phyloP scores from a whole-genome alignment of 2,888 invertebrate genomes.

The Orchestes rusci region DNA sequence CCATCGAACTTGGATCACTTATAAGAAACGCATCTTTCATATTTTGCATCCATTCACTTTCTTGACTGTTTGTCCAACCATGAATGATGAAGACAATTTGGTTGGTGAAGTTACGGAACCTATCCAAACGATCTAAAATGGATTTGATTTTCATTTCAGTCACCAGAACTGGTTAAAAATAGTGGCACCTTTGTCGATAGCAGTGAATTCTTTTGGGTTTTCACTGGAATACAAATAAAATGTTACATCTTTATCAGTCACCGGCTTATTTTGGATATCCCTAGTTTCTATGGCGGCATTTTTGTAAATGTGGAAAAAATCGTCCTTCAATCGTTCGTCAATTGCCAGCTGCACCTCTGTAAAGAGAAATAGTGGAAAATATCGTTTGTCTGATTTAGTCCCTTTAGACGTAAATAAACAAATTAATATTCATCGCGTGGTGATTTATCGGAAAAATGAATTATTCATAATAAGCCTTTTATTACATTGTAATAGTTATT shows the following conservation, averaged over 20 bases:
- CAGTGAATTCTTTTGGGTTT: constrained; percentile 26
- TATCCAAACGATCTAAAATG: constrained; percentile 22
- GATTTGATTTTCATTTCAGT: no score
- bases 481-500: no score
- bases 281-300: constrained; percentile 29
- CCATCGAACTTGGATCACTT: constrained; percentile 25
- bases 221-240: constrained; percentile 29
- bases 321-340: constrained; percentile 25
- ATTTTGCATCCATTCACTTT: constrained; percentile 30
- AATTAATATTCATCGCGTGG: no score
- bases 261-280: constrained; percentile 27
- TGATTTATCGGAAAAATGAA: no score
- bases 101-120: constrained; percentile 21
- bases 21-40: constrained; percentile 33
- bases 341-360: constrained; percentile 17
- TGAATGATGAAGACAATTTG: constrained; percentile 33
- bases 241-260: constrained; percentile 29
- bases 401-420: no score
- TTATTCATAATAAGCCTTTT: no score
- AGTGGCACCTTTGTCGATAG: constrained; percentile 25
- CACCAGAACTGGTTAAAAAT: no score
- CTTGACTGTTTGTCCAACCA: constrained; percentile 32
- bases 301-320: constrained; percentile 33
- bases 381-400: no score
- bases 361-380: constrained; percentile 1